Evolutionary conservation across 2,888 invertebrate genomes (phyloP).

Genomic region (Eupithecia inturbata): DNA sequence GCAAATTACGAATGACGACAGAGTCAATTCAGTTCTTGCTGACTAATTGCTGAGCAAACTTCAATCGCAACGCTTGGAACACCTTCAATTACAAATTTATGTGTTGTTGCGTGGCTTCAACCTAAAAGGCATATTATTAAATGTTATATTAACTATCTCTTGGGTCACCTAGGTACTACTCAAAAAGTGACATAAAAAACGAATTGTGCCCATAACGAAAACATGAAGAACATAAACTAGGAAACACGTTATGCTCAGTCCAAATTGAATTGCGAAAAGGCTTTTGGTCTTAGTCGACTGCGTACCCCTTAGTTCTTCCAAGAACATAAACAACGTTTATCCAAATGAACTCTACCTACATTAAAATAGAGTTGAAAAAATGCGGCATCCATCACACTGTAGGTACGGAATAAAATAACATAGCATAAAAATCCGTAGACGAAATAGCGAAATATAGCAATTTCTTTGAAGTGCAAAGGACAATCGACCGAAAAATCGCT

Average conservation of each 20-base stretch:
- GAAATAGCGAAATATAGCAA: not conserved
- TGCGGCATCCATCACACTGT: not conserved
- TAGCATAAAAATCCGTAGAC: not conserved
- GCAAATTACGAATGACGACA: too few species aligned
- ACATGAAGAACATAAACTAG: not conserved
- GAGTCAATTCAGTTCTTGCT: not conserved
- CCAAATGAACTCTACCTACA: not conserved
- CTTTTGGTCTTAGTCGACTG: not conserved
- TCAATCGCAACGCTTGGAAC: not conserved
- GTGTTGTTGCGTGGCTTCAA: not conserved
- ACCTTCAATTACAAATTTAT: not conserved
- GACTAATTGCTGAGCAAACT: not conserved
- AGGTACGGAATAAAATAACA: constrained; percentile 1
- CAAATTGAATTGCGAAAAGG: not conserved
- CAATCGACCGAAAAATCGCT: constrained; percentile 31
- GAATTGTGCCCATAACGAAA: not conserved
- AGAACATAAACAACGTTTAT: not conserved
- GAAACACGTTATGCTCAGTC: not conserved
- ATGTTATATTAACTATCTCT: not conserved
- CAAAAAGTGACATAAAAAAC: not conserved
- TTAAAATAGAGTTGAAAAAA: not conserved
- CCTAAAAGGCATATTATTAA: too few species aligned
- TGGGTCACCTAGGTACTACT: not conserved
- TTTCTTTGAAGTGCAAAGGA: constrained; percentile 19
- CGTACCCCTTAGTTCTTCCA: not conserved